Base-by-base conservation (phyloP, 2,888 invertebrate species). In the Caenorhabditis uteleia region DNA sequence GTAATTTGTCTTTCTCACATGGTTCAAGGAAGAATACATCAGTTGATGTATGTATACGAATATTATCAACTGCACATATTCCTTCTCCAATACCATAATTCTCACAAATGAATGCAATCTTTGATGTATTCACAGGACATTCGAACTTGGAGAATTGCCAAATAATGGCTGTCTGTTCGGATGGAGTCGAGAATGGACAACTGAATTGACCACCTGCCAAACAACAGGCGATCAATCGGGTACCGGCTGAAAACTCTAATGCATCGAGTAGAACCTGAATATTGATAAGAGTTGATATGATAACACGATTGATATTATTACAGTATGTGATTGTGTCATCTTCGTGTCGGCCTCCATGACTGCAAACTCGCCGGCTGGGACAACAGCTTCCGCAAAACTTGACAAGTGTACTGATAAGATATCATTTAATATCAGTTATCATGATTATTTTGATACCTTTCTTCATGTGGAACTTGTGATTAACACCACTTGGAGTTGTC, bases 41-140 rank as follows among this genome's bases (percentile, higher is more conserved):
- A 3, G 58, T 65, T 20, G 71, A 65, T 1, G 55, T 50, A 53
- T 77, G 75, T 8, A 78, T 48, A 34, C 77, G 64, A 20, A 78
- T 67, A 48, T 77, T 77, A 60, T 77, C 78, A 8, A 77, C 34
- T 4, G 65, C 78, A 54, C 78, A 78, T 18, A 75, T 42, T 16
- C 70, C 70, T 14, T 64, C 57, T 3, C 49, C 40, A 0, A 46
- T 36, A 1, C 77, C 77, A 40, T 62, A 77, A 61, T 78, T 78
- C 43, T 78, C 78, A 49, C 78, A 78, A 31, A 78, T 73, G 45
- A 78, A 78, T 36, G 77, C 65, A 10, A 78, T 69, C 75, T 57
- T 58, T 10, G 53, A 54, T 18, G 70, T 70, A 14, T 54, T 59
- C 10, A 58, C 40, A 4, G 69, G 65, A 26, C 74, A 74, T 33